Evolutionary conservation across 2,888 invertebrate species (phyloP).

Genomic region (Rhingia rostrata): DNA sequence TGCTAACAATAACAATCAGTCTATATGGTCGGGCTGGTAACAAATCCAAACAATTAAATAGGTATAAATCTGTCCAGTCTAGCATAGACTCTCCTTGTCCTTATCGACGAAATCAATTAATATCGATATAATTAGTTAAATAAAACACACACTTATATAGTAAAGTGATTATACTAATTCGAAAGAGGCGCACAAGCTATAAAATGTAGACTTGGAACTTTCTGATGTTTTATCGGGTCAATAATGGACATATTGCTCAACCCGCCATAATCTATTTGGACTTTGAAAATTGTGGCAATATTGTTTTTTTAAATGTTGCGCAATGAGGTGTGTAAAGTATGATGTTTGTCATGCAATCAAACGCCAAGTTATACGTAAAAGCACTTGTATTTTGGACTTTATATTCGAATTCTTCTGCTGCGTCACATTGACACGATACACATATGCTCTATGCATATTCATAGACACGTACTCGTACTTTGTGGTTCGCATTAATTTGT

Average conservation of each 20-base stretch:
- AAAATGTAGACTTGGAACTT: constrained; percentile 21
- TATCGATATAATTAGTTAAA: not conserved
- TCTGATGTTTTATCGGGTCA: constrained; percentile 21
- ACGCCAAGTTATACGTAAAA: constrained; percentile 1
- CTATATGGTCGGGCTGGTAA: no score
- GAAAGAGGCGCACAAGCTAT: constrained; percentile 3
- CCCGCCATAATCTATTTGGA: constrained; percentile 21
- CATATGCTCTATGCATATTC: not conserved
- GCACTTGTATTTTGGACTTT: constrained; percentile 35
- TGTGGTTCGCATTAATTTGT: constrained; percentile 15
- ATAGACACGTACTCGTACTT: not conserved
- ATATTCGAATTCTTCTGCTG: constrained; percentile 3
- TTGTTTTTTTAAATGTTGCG: constrained; percentile 20
- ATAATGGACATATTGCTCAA: constrained; percentile 29
- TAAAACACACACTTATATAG: not conserved
- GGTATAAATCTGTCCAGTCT: constrained; percentile 16
- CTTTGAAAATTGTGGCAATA: constrained; percentile 1
- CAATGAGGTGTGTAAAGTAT: constrained; percentile 14
- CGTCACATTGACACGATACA: constrained; percentile 12
- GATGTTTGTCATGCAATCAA: constrained; percentile 5
- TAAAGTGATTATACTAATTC: not conserved
- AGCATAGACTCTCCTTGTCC: not conserved
- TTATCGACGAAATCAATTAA: constrained; percentile 6
- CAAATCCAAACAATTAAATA: no score
- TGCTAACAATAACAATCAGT: no score